A percentile compares a stretch with the other conserved stretches of the same genome.
Conservation (phyloP, 2,797 vertebrate species). For the Ispidina picta region DNA sequence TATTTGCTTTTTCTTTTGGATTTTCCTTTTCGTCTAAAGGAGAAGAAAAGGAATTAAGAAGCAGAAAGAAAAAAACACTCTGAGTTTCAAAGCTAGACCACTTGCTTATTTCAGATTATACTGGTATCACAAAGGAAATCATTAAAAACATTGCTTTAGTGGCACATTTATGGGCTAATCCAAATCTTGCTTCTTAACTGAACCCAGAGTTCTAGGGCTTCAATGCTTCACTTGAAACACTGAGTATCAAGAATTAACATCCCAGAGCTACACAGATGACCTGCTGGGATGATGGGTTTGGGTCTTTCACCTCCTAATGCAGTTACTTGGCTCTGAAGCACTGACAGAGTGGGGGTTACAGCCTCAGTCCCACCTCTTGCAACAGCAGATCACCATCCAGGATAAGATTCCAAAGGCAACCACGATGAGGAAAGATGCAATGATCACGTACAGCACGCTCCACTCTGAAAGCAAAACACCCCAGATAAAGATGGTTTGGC, state of each 20-base stretch:
- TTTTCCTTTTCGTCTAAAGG: slow-evolving; percentile 88
- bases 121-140: neutral
- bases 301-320: neutral
- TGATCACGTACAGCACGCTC: slow-evolving; percentile 98
- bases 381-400: slow-evolving; percentile 94
- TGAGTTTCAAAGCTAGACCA: neutral
- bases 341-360: neutral
- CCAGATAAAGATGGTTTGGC: neutral
- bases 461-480: slow-evolving; percentile 85
- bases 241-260: neutral
- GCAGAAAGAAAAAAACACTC: neutral
- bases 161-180: neutral
- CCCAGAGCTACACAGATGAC: neutral
- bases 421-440: slow-evolving; percentile 92
- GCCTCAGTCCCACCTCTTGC: slow-evolving; percentile 84
- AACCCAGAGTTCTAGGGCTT: neutral
- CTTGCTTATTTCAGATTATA: neutral
- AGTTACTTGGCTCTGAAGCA: neutral
- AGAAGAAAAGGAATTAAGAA: neutral
- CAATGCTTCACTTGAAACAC: neutral
- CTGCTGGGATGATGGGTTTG: neutral
- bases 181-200: neutral
- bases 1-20: slow-evolving; percentile 95
- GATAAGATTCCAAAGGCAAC: slow-evolving; percentile 87
- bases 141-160: neutral